Evolutionary conservation across 2,888 invertebrate genomes (phyloP).

Genomic region (Tetheella fluctuosa): DNA sequence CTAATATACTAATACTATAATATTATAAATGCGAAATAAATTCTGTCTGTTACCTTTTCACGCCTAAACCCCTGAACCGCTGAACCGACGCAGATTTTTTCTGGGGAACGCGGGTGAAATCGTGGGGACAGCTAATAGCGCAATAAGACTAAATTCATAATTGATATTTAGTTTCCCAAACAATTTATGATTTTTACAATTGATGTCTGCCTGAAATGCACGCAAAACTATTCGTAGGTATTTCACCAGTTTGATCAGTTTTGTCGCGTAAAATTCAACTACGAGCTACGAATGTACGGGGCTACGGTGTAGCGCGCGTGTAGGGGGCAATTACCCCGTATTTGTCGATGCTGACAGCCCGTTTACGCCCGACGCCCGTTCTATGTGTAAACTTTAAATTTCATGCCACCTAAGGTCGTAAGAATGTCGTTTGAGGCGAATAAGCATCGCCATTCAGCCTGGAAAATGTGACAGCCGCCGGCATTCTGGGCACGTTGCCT

Average conservation of each 20-base stretch:
- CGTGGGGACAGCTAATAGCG: no score
- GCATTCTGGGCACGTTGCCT: neutral
- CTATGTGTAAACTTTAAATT: slow-evolving; percentile 11
- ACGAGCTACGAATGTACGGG: slow-evolving; percentile 23
- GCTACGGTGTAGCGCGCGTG: slow-evolving; percentile 24
- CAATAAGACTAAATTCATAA: no score
- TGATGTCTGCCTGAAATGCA: neutral
- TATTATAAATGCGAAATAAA: no score
- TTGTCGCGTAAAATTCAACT: slow-evolving; percentile 27
- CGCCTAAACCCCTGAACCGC: no score
- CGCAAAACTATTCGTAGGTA: neutral
- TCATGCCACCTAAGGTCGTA: neutral
- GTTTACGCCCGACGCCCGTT: slow-evolving; percentile 14
- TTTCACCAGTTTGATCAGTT: slow-evolving; percentile 2
- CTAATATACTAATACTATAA: no score
- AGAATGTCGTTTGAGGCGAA: neutral
- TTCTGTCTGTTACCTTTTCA: no score
- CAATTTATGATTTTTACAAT: no score
- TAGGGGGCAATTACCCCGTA: slow-evolving; percentile 27
- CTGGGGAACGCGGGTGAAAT: no score
- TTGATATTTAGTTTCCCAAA: no score
- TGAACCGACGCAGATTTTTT: no score
- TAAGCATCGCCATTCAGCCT: neutral
- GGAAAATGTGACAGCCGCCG: neutral
- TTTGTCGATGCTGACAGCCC: slow-evolving; percentile 27